These are phyloP conservation scores for Caenorhabditis uteleia DNA, from an alignment of 2,888 invertebrate species.

Conservation along the genomic window DNA sequence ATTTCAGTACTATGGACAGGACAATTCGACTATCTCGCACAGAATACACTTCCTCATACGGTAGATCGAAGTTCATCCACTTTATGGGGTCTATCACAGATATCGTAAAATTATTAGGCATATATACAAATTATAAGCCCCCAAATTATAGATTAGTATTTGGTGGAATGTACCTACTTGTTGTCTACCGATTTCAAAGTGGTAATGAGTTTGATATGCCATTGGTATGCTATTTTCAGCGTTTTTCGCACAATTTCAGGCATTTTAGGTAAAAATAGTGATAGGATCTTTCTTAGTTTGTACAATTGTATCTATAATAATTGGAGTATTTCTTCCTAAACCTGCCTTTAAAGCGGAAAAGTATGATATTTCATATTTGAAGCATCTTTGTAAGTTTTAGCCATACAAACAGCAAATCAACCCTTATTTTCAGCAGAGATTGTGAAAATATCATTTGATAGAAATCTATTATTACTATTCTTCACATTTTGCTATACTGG, in stretches of 20 bases:
- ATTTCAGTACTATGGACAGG: slow-evolving; percentile 34
- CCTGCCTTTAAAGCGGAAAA: slow-evolving; percentile 19
- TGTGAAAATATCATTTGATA: slow-evolving; percentile 28
- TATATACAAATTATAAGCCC: not conserved
- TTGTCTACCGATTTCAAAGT: slow-evolving; percentile 22
- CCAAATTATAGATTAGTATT: slow-evolving; percentile 13
- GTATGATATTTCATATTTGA: slow-evolving; percentile 25
- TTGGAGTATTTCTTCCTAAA: slow-evolving; percentile 22
- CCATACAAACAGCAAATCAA: not conserved
- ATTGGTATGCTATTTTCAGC: slow-evolving; percentile 6
- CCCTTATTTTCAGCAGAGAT: slow-evolving; percentile 29
- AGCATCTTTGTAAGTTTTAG: slow-evolving; percentile 22
- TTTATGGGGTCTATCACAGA: slow-evolving; percentile 33
- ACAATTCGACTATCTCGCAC: slow-evolving; percentile 38
- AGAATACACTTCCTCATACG: slow-evolving; percentile 20
- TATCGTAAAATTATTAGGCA: slow-evolving; percentile 7
- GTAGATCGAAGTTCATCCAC: slow-evolving; percentile 29
- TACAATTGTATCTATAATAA: slow-evolving; percentile 13
- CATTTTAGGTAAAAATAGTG: slow-evolving; percentile 18
- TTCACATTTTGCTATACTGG: slow-evolving; percentile 31
- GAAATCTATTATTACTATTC: slow-evolving; percentile 16
- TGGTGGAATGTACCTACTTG: slow-evolving; percentile 22
- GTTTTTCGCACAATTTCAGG: not conserved
- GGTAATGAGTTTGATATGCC: slow-evolving; percentile 21
- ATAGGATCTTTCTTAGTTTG: slow-evolving; percentile 19